Evolutionary conservation across 2,797 vertebrate genomes (phyloP).

Genomic region (Emydoidea blandingii): DNA sequence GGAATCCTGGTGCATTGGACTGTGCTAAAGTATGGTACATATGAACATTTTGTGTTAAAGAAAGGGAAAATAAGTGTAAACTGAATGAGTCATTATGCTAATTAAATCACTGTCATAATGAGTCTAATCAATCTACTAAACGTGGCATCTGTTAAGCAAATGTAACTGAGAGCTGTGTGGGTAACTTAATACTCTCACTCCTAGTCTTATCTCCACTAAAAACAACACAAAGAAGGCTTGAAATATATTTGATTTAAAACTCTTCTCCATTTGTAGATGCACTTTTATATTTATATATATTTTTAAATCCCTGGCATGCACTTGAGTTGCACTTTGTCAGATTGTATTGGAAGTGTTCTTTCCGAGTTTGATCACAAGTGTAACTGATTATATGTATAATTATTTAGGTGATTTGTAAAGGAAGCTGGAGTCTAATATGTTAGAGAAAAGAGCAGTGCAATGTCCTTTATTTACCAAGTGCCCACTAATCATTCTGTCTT

Average conservation of each 20-base stretch:
- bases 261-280: background rate
- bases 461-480: background rate
- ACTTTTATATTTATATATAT: background rate
- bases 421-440: background rate
- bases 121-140: slow-evolving; percentile 29
- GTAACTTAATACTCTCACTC: background rate
- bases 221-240: background rate
- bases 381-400: background rate
- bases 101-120: slow-evolving; percentile 53
- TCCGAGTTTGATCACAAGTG: background rate
- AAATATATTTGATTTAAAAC: background rate
- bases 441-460: background rate
- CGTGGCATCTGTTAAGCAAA: slow-evolving; percentile 7
- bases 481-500: background rate
- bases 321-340: background rate
- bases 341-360: background rate
- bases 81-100: slow-evolving; percentile 40
- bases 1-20: background rate
- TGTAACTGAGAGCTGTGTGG: slow-evolving; percentile 10
- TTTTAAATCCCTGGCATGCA: background rate
- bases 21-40: background rate
- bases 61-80: slow-evolving; percentile 18
- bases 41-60: slow-evolving; percentile 27
- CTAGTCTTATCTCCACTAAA: background rate
- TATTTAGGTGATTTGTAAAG: background rate